Base-by-base conservation (phyloP, 30 jellyfish, hydroid and myxozoan species). In the Hydractinia echinata region DNA sequence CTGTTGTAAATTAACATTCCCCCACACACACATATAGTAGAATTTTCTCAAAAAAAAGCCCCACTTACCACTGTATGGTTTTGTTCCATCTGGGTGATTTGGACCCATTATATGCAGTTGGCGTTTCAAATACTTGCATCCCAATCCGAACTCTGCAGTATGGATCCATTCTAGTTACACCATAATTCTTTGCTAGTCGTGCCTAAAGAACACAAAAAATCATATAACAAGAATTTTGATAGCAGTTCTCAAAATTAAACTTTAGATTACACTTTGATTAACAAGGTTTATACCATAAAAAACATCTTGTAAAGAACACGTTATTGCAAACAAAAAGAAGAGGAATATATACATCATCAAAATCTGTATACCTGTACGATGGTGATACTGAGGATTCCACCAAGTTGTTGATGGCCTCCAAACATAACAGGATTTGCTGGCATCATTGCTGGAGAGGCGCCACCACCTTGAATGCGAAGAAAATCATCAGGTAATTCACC, bases 81-180 rank as follows among this genome's bases (percentile, higher is more conserved):
- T 86, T 86, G 81, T 90, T 90, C 97, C 97, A 90, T 8, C 97
- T 82, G 1, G 97, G 97, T 68, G 80, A 85, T 69, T 90, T 90
- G 16, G 97, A 81, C 11, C 97, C 97, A 76, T 90, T 90, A 62
- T 90, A 81, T 44, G 95, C 95, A 14, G 97, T 84, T 55, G 92
- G 88, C 10, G 97, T 90, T 74, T 90, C 97, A 20, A 85, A 81
- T 5, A 85, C 87, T 18, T 81, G 51, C 13, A 58, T 56, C 18
- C 95, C 97, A 11, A 68, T 72, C 53, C 95, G 72, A 6, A 90
- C 9, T 13, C 97, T 89, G 67, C 97, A 90, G 82, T 85, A 90
- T 8, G 97, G 97, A 66, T 90, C 97, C 97, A 90, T 90, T 53
- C 97, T 82, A 51, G 97, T 79, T 51, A 82, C 39, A 0, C 97